Conservation (phyloP, 2,888 invertebrate species). For the Trichacis sp. region DNA sequence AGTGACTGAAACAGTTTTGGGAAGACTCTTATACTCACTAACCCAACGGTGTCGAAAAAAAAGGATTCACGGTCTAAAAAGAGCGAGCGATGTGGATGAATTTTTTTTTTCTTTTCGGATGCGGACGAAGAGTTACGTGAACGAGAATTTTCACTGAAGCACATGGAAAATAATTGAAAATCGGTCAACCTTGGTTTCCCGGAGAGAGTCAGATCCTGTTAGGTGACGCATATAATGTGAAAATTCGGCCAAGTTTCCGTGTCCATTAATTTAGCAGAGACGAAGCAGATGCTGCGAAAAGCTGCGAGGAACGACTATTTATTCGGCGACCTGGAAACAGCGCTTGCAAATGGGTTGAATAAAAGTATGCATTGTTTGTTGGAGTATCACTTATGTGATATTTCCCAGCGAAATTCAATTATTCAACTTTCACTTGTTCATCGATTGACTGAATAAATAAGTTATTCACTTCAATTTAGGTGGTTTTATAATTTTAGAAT, state of each 20-base stretch:
- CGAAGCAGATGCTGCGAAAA: conserved; percentile 29
- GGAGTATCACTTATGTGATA: too few species aligned
- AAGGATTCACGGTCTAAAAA: conserved; percentile 6
- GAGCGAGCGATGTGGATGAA: conserved; percentile 20
- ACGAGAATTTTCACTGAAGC: conserved; percentile 17
- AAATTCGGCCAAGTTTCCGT: conserved; percentile 34
- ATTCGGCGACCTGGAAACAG: conserved; percentile 29
- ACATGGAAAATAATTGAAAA: conserved; percentile 33
- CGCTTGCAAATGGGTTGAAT: conserved; percentile 27
- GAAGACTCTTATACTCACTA: conserved; percentile 11
- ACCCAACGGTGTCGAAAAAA: not conserved
- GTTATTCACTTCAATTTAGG: too few species aligned
- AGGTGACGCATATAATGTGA: conserved; percentile 11
- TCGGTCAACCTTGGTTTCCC: conserved; percentile 16
- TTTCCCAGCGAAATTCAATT: too few species aligned
- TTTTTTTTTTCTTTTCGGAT: too few species aligned
- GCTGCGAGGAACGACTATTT: conserved; percentile 3
- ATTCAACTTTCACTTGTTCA: too few species aligned
- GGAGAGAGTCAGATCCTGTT: too few species aligned
- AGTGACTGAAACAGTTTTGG: conserved; percentile 16
- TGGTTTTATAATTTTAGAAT: too few species aligned
- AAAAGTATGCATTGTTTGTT: too few species aligned
- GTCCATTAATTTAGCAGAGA: conserved; percentile 35
- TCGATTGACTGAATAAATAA: too few species aligned
- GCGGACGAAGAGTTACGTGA: conserved; percentile 7